Evolutionary conservation across 2,888 invertebrate species (phyloP).

Genomic region (Sipha maydis): DNA sequence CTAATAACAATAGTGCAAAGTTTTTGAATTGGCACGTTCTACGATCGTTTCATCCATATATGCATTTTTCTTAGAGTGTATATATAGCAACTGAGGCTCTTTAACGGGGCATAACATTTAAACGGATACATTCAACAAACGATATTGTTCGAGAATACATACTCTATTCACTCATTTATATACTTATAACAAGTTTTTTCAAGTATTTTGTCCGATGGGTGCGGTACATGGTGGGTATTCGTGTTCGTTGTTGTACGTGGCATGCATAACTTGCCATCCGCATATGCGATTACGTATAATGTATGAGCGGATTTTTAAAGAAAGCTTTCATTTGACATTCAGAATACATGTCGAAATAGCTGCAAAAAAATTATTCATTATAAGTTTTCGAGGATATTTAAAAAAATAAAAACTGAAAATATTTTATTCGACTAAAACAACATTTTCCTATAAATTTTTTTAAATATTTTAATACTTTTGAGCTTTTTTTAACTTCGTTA

Average conservation of each 20-base stretch:
- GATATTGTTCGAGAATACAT: background rate
- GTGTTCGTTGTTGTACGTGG: background rate
- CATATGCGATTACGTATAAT: background rate
- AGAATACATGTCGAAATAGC: background rate
- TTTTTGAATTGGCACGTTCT: background rate
- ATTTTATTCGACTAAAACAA: no score
- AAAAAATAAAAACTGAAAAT: no score
- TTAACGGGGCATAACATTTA: constrained; percentile 5
- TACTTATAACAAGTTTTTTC: constrained; percentile 22
- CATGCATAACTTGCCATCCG: background rate
- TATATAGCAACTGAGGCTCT: background rate
- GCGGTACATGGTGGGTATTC: background rate
- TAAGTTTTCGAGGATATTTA: background rate
- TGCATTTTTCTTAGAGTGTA: background rate
- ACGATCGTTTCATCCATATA: background rate
- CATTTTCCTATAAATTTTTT: no score
- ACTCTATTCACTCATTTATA: background rate
- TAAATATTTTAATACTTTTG: no score
- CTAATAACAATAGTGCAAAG: constrained; percentile 1
- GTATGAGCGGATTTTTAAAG: background rate
- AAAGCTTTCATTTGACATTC: background rate
- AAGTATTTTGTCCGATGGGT: background rate
- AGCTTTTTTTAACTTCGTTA: no score
- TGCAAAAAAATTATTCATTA: background rate
- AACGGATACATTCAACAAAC: background rate